phyloP scores from a whole-genome alignment of 2,888 invertebrate species.

The Microplitis manilae region DNA sequence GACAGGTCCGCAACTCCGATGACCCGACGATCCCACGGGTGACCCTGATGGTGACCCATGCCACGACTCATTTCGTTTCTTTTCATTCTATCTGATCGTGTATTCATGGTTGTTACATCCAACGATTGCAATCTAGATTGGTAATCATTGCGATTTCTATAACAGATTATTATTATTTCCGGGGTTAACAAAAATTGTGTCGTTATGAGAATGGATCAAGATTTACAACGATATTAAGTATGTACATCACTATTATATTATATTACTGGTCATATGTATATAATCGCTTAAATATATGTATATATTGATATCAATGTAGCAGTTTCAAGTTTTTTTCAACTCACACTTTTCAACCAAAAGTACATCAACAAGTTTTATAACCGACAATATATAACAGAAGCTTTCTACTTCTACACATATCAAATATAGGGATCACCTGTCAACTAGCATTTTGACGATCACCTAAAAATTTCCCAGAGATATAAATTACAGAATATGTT shows the following conservation, averaged over 20 bases:
- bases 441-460: slow-evolving; percentile 49
- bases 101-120: slow-evolving; percentile 33
- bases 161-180: slow-evolving; percentile 40
- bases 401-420: slow-evolving; percentile 6
- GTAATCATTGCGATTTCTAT: slow-evolving; percentile 32
- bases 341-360: slow-evolving; percentile 8
- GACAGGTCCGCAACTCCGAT: slow-evolving; percentile 55
- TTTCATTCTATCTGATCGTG: slow-evolving; percentile 38
- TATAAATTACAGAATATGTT: slow-evolving; percentile 57
- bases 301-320: slow-evolving; percentile 4
- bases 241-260: neutral
- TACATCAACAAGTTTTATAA: slow-evolving; percentile 17
- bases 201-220: slow-evolving; percentile 4
- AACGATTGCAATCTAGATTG: slow-evolving; percentile 42
- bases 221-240: neutral
- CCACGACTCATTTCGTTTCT: slow-evolving; percentile 36
- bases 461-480: slow-evolving; percentile 61
- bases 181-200: slow-evolving; percentile 31
- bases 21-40: slow-evolving; percentile 65
- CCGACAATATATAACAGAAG: slow-evolving; percentile 9
- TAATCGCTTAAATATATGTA: neutral
- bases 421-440: slow-evolving; percentile 37
- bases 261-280: neutral
- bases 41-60: slow-evolving; percentile 55
- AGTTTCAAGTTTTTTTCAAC: slow-evolving; percentile 27